Conservation (phyloP, 2,113 vertebrate genomes). For the Toxostoma redivivum region DNA sequence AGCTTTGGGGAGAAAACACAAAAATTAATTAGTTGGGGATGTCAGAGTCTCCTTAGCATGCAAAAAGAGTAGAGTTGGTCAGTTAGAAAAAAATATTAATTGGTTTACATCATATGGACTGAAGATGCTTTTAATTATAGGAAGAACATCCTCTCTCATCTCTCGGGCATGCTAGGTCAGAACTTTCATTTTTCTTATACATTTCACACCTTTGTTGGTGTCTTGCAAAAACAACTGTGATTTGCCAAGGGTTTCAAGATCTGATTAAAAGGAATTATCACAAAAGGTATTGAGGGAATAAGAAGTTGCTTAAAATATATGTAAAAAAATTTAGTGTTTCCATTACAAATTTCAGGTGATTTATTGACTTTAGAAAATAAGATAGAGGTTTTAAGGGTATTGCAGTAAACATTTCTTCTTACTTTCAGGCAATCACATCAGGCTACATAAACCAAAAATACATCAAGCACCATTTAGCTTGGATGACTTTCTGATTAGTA, state of each 20-base stretch:
- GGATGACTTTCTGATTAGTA: neutral
- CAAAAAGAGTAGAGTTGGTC: neutral
- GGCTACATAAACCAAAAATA: neutral
- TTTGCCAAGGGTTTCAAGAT: neutral
- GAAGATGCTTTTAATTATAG: constrained; percentile 41
- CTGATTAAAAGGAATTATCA: neutral
- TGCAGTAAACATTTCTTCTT: neutral
- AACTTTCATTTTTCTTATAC: neutral
- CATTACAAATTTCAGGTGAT: neutral
- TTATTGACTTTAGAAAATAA: neutral
- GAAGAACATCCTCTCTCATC: neutral
- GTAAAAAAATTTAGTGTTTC: neutral
- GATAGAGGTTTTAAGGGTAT: neutral
- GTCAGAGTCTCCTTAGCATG: constrained; percentile 3
- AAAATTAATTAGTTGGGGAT: constrained; percentile 50
- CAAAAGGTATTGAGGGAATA: neutral
- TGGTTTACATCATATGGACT: neutral
- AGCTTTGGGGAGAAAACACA: neutral
- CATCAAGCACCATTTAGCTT: neutral
- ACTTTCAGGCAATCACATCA: neutral
- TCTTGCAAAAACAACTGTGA: neutral
- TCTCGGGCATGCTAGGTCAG: neutral
- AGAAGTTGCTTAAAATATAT: neutral
- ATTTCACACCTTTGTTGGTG: constrained; percentile 1
- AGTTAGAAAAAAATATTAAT: constrained; percentile 27